A percentile compares a stretch with the other conserved stretches of the same genome.
Evolutionary conservation across 2,888 invertebrate species (phyloP).

Genomic region (Blastobasis adustella): DNA sequence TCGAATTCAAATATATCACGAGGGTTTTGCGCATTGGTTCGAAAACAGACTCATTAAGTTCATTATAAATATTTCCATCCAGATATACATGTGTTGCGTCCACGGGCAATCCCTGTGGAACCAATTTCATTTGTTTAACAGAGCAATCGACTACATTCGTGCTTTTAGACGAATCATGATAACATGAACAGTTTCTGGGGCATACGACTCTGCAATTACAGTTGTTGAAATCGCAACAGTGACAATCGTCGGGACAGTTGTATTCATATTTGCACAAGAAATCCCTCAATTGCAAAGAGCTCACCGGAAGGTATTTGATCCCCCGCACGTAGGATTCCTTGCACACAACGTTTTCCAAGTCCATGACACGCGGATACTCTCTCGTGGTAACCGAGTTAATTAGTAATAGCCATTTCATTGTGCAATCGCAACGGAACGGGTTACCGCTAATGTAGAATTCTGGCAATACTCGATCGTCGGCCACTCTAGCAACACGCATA

Average conservation of each 20-base stretch:
- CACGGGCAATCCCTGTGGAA: slow-evolving; percentile 90
- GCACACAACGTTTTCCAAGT: slow-evolving; percentile 90
- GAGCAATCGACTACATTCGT: slow-evolving; percentile 95
- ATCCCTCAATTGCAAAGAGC: slow-evolving; percentile 84
- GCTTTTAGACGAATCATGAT: slow-evolving; percentile 93
- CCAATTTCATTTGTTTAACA: slow-evolving; percentile 80
- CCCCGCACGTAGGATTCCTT: slow-evolving; percentile 89
- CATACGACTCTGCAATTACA: slow-evolving; percentile 97
- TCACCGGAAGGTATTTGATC: slow-evolving; percentile 84
- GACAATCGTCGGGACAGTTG: slow-evolving; percentile 93
- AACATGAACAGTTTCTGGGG: slow-evolving; percentile 94
- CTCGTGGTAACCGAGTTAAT: slow-evolving; percentile 88
- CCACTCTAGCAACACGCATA: slow-evolving; percentile 81
- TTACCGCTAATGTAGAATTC: slow-evolving; percentile 95
- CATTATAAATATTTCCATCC: slow-evolving; percentile 90
- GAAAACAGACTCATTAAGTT: slow-evolving; percentile 75
- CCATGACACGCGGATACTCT: slow-evolving; percentile 91
- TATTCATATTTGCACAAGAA: slow-evolving; percentile 93
- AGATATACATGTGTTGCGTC: slow-evolving; percentile 94
- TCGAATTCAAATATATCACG: slow-evolving; percentile 88
- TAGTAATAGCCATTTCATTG: slow-evolving; percentile 95
- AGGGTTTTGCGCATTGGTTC: slow-evolving; percentile 65
- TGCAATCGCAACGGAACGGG: slow-evolving; percentile 95
- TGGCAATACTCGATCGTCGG: slow-evolving; percentile 82
- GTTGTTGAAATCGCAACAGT: slow-evolving; percentile 95